These are phyloP conservation scores for Rhynchotus rufescens DNA, from an alignment of 2,797 vertebrate species.

Conservation along the genomic window DNA sequence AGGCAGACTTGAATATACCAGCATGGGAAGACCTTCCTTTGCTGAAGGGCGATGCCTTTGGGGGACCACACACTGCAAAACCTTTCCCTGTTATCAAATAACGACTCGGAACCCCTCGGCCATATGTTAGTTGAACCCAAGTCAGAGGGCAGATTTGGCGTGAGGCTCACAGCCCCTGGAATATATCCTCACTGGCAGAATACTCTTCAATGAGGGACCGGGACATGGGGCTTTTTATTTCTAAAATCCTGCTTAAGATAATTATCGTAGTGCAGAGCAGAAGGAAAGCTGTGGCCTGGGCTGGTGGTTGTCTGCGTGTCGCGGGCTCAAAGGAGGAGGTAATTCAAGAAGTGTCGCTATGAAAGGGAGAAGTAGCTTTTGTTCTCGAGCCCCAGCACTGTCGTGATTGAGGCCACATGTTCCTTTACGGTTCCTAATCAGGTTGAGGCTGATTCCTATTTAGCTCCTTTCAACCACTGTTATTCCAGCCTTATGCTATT, in stretches of 20 bases:
- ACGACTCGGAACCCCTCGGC: not conserved
- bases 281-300: constrained; percentile 10
- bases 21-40: not conserved
- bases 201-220: not conserved
- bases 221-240: constrained; percentile 8
- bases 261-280: constrained; percentile 1
- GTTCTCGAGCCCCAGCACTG: not conserved
- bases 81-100: constrained; percentile 43
- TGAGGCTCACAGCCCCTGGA: not conserved
- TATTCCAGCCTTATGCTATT: constrained; percentile 61
- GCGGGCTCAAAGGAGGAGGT: constrained; percentile 14
- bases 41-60: not conserved
- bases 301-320: not conserved
- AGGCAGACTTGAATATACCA: not conserved
- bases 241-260: constrained; percentile 24
- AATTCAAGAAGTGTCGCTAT: constrained; percentile 58
- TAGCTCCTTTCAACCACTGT: constrained; percentile 51
- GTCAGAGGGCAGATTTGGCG: constrained; percentile 29
- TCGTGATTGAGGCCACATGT: constrained; percentile 63
- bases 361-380: constrained; percentile 56
- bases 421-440: constrained; percentile 29
- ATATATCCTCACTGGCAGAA: not conserved
- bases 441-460: constrained; percentile 46
- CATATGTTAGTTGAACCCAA: constrained; percentile 29
- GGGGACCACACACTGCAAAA: constrained; percentile 45